Evolutionary conservation across 2,888 invertebrate genomes (phyloP).

Genomic region (Craniophora ligustri): DNA sequence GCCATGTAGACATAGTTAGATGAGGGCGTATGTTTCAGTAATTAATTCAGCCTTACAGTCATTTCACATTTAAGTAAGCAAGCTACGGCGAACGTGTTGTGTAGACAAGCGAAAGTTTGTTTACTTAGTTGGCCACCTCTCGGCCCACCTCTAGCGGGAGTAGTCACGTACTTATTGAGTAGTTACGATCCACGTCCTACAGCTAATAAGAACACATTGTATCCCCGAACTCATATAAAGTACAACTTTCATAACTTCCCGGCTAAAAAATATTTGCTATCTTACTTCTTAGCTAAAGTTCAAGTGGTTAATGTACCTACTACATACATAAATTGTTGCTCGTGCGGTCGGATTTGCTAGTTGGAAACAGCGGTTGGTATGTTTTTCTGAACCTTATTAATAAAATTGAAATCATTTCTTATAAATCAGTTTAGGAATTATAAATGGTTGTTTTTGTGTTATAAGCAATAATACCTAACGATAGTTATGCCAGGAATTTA

Average conservation of each 20-base stretch:
- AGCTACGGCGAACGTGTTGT: slow-evolving; percentile 17
- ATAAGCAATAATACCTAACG: too few relatives aligned
- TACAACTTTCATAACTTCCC: slow-evolving; percentile 51
- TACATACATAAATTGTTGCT: slow-evolving; percentile 45
- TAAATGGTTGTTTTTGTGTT: too few relatives aligned
- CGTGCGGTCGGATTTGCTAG: slow-evolving; percentile 31
- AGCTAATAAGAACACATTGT: slow-evolving; percentile 61
- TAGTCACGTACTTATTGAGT: slow-evolving; percentile 60
- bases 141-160: slow-evolving; percentile 20
- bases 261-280: slow-evolving; percentile 42
- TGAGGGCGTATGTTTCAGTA: too few relatives aligned
- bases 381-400: background rate
- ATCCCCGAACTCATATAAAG: slow-evolving; percentile 53
- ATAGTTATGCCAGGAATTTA: too few relatives aligned
- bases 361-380: slow-evolving; percentile 14
- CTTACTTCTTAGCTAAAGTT: slow-evolving; percentile 40
- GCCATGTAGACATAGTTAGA: too few relatives aligned
- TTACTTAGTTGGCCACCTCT: slow-evolving; percentile 26
- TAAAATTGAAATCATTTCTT: too few relatives aligned
- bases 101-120: slow-evolving; percentile 31
- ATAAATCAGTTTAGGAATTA: too few relatives aligned
- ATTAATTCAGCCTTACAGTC: slow-evolving; percentile 6
- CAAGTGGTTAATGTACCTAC: slow-evolving; percentile 49
- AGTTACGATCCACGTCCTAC: slow-evolving; percentile 46
- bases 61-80: slow-evolving; percentile 6